Evolutionary conservation across 2,797 vertebrate genomes (phyloP), one percentile per base, ranked within the genome.

Genomic region (Falco naumanni): DNA sequence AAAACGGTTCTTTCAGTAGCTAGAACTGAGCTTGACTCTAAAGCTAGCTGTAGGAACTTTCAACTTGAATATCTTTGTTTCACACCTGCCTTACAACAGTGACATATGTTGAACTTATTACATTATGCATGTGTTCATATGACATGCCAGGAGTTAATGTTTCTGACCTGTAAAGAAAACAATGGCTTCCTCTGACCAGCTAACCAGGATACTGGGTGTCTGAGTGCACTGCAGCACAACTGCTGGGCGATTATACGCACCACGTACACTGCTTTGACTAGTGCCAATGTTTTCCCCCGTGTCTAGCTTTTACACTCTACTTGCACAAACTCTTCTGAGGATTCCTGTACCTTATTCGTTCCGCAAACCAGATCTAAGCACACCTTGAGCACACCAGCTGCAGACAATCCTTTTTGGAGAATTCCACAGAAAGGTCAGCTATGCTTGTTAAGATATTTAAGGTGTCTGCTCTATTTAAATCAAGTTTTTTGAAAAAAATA

Each of bases 381-480:
- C 79, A 94, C 86, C 84, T 80, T 82, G 11, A 18, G 90, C 65
- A 96, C 26, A 11, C 90, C 94, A 96, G 87, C 89, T 95, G 87
- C 90, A 85, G 59, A 91, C 45, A 87, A 45, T 41, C 61, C 57
- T 41, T 88, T 95, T 47, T 77, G 74, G 85, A 95, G 88, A 96
- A 97, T 94, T 97, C 83, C 87, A 90, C 71, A 79, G 76, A 95
- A 96, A 96, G 92, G 94, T 97, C 95, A 96, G 20, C 74, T 96
- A 91, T 48, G 87, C 96, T 97, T 97, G 96, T 97, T 97, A 97
- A 96, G 96, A 95, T 93, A 97, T 94, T 98, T 94, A 97, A 97
- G 94, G 93, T 97, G 96, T 96, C 97, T 97, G 96, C 93, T 97
- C 95, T 92, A 88, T 96, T 98, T 97, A 98, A 97, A 98, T 93